phyloP scores from a whole-genome alignment of 1,140 invertebrate species.

The Manduca sexta region DNA sequence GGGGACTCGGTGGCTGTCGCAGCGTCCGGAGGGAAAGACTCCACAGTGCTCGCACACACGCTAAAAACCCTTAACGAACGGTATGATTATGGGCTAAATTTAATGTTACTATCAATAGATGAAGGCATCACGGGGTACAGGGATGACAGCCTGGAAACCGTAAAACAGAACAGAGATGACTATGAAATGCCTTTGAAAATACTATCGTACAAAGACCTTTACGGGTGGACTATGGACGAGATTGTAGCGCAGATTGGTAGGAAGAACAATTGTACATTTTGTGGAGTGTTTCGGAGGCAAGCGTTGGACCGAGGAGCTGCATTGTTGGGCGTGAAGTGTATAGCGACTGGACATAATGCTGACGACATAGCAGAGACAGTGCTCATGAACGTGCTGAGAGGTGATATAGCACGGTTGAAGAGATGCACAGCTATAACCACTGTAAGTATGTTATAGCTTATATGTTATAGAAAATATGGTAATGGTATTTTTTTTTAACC shows the following conservation, averaged over 20 bases:
- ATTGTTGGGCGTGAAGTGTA: constrained; percentile 90
- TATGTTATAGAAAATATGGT: too few species aligned
- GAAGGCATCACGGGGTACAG: constrained; percentile 99
- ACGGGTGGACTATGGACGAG: constrained; percentile 99
- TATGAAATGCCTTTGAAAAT: constrained; percentile 97
- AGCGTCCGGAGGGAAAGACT: constrained; percentile 99
- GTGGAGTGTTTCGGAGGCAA: constrained; percentile 97
- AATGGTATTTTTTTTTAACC: too few species aligned
- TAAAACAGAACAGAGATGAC: constrained; percentile 94
- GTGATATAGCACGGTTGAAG: constrained; percentile 94
- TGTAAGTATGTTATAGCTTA: constrained; percentile 70
- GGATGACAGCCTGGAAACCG: constrained; percentile 98
- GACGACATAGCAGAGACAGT: constrained; percentile 99
- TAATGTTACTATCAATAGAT: constrained; percentile 96
- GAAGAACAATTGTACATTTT: constrained; percentile 99
- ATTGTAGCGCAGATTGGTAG: constrained; percentile 96
- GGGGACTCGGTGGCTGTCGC: constrained; percentile 95
- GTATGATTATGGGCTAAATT: constrained; percentile 92
- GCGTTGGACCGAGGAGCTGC: constrained; percentile 96
- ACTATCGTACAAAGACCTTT: constrained; percentile 97
- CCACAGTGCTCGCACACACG: constrained; percentile 95
- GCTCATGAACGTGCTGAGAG: constrained; percentile 97
- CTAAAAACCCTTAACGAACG: constrained; percentile 94
- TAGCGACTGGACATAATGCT: constrained; percentile 99
- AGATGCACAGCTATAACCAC: constrained; percentile 93